These are phyloP conservation scores for Aporophyla nigra DNA, from an alignment of 2,888 invertebrate genomes.

Conservation along the genomic window DNA sequence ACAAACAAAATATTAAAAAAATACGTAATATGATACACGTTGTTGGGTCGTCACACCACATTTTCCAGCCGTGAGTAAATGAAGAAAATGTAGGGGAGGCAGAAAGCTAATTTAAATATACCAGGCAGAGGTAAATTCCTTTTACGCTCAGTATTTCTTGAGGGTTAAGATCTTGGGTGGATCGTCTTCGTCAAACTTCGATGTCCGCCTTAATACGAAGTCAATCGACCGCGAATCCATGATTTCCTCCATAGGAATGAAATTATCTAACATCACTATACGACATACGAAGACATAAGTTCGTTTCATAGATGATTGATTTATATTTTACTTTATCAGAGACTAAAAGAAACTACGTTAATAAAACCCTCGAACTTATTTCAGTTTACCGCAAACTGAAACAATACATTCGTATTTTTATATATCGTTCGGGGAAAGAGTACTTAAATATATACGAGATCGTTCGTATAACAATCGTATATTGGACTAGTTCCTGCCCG, in stretches of 20 bases:
- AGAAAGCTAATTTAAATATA: constrained; percentile 66
- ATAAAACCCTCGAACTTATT: constrained; percentile 21
- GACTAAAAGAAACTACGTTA: constrained; percentile 14
- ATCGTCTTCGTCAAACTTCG: constrained; percentile 53
- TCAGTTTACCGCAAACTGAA: constrained; percentile 18
- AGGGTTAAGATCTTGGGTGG: constrained; percentile 54
- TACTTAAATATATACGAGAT: neutral
- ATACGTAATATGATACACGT: constrained; percentile 29
- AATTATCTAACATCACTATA: constrained; percentile 46
- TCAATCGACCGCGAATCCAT: constrained; percentile 39
- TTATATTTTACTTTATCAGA: constrained; percentile 28
- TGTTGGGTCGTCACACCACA: constrained; percentile 32
- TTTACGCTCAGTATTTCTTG: constrained; percentile 55
- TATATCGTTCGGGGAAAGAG: constrained; percentile 11
- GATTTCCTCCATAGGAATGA: constrained; percentile 44
- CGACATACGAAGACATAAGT: constrained; percentile 14
- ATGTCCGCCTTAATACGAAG: constrained; percentile 47
- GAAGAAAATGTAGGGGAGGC: constrained; percentile 53
- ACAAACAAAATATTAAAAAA: neutral
- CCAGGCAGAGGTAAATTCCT: constrained; percentile 54
- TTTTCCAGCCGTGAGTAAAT: constrained; percentile 44
- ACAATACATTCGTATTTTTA: constrained; percentile 17
- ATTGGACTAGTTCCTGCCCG: neutral
- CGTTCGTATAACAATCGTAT: neutral
- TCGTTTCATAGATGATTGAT: constrained; percentile 20